A percentile compares a stretch with the other conserved stretches of the same genome.
These are phyloP conservation scores for Trematomus loennbergii DNA, from an alignment of 2,113 vertebrate genomes.

Conservation along the genomic window DNA sequence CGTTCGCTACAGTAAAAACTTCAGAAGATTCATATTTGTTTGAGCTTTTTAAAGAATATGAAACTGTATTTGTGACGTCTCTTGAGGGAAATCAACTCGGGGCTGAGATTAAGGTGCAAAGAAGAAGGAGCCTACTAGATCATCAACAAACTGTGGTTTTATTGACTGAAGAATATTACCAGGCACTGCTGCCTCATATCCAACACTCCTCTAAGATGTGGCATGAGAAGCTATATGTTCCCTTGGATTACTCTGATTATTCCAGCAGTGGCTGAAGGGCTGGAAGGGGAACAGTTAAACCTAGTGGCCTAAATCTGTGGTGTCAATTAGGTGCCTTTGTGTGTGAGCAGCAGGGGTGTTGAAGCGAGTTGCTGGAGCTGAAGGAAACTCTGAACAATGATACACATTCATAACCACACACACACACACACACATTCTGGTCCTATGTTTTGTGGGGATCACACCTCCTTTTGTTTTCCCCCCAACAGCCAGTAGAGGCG, in stretches of 20 bases:
- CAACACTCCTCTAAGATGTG: not conserved
- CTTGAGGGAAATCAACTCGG: not conserved
- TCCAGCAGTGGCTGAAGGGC: constrained; percentile 50
- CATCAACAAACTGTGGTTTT: not conserved
- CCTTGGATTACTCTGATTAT: constrained; percentile 49
- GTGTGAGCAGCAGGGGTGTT: constrained; percentile 69
- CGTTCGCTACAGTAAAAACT: not conserved
- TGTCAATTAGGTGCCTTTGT: constrained; percentile 80
- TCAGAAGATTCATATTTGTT: no score
- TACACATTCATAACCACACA: constrained; percentile 63
- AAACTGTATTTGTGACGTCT: not conserved
- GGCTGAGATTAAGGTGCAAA: not conserved
- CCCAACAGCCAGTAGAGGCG: constrained; percentile 67
- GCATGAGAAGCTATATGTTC: not conserved
- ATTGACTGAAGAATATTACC: not conserved
- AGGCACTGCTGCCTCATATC: not conserved
- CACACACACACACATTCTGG: constrained; percentile 46
- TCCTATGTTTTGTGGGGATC: constrained; percentile 68
- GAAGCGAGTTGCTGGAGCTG: constrained; percentile 72
- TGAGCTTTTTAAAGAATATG: no score
- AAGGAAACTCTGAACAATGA: constrained; percentile 76
- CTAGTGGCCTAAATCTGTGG: constrained; percentile 73
- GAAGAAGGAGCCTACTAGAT: fast-evolving
- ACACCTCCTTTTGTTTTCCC: constrained; percentile 76
- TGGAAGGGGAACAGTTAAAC: constrained; percentile 67